Base-by-base conservation (phyloP, 2,797 vertebrate genomes). In the Kryptopterus vitreolus region DNA sequence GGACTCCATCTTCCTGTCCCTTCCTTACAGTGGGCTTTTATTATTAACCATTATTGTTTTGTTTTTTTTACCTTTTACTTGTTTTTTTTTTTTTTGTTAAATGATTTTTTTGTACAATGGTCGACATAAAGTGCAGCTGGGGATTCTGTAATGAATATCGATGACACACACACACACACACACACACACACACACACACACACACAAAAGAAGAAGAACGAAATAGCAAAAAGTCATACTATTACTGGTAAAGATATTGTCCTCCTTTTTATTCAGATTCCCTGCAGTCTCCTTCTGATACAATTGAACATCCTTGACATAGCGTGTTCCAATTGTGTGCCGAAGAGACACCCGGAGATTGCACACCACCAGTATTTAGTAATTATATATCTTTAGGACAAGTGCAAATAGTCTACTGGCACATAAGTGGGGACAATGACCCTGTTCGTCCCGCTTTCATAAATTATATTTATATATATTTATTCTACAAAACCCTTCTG, bases 361-460 rank as follows among this genome's bases (percentile, higher is more conserved):
- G 97, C 96, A 98, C 96, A 93, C 94, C 92, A 96, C 96, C 95
- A 92, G 55, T 74, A 58, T 74, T 94, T 92, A 88, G 89, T 91
- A 88, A 93, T 93, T 93, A 95, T 93, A 94, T 61, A 96, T 95
- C 94, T 95, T 93, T 95, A 95, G 96, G 95, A 95, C 94, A 95
- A 98, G 98, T 99, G 98, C 97, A 99, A 98, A 98, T 95, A 95
- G 95, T 96, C 95, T 95, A 95, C 96, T 98, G 97, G 98, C 97
- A 99, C 97, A 94, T 95, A 92, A 95, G 96, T 97, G 96, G 96
- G 96, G 96, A 97, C 96, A 97, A 95, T 97, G 96, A 99, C 97
- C 98, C 98, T 99, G 98, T 99, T 96, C 96, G 96, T 98, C 97
- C 97, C 94, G 95, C 97, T 96, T 95, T 97, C 96, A 95, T 97